Conservation (phyloP, 2,113 vertebrate genomes). For the Oncorhynchus tshawytscha region DNA sequence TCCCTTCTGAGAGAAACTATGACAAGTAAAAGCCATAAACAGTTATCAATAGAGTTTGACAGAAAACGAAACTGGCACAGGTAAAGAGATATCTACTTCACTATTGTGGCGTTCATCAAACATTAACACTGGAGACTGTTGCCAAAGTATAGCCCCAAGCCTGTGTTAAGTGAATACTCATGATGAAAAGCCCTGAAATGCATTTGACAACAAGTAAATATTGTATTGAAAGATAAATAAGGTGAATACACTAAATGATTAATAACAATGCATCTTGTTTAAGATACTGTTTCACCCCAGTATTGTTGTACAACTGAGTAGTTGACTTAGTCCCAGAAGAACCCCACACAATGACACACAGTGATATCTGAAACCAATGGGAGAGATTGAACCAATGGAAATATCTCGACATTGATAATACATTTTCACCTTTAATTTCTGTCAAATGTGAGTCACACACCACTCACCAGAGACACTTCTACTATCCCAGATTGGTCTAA, state of each 20-base stretch:
- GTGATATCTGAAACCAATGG: background rate
- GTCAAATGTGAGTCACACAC: slow-evolving; percentile 26
- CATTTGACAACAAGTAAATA: slow-evolving; percentile 77
- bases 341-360: background rate
- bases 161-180: slow-evolving; percentile 49
- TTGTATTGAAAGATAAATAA: slow-evolving; percentile 76
- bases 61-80: slow-evolving; percentile 47
- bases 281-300: background rate
- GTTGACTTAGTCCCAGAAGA: background rate
- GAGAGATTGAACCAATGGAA: background rate
- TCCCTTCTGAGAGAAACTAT: slow-evolving; percentile 31
- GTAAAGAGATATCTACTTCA: slow-evolving; percentile 31
- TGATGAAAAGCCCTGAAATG: slow-evolving; percentile 75
- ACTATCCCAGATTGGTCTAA: slow-evolving; percentile 36
- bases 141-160: slow-evolving; percentile 40
- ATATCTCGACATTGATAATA: slow-evolving; percentile 31
- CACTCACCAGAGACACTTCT: background rate
- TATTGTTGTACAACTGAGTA: background rate
- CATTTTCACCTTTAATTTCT: slow-evolving; percentile 37
- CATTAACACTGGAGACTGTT: slow-evolving; percentile 57
- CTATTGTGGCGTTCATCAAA: slow-evolving; percentile 66
- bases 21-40: slow-evolving; percentile 40
- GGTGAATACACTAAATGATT: slow-evolving; percentile 67
- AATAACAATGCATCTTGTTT: slow-evolving; percentile 34
- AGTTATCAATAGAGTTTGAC: slow-evolving; percentile 35